Conservation (phyloP, 2,113 vertebrate species). For the Promerops cafer region DNA sequence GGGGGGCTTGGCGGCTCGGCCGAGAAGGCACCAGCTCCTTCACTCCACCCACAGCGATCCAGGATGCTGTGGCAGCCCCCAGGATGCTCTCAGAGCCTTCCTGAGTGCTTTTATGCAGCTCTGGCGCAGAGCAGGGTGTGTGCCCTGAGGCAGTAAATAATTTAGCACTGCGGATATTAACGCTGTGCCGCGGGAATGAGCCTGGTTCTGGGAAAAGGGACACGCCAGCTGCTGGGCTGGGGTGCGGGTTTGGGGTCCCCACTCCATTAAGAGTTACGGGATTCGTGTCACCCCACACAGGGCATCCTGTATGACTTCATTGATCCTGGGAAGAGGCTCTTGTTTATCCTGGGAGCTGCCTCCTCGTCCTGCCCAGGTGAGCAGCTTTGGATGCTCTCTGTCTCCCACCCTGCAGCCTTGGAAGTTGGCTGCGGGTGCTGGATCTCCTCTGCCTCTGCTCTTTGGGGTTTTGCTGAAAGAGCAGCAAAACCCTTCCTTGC, state of each 20-base stretch:
- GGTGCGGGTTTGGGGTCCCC: not conserved
- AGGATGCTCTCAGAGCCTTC: not conserved
- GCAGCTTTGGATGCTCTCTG: not conserved
- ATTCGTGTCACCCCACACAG: accelerated
- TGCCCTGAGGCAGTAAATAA: not conserved
- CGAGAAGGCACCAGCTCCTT: not conserved
- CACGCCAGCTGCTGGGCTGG: not conserved
- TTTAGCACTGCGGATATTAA: not conserved
- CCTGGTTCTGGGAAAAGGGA: not conserved
- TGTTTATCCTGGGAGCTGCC: not conserved
- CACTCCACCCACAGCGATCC: accelerated
- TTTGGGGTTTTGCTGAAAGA: not conserved
- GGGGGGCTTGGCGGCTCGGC: accelerated
- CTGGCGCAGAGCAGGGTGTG: not conserved
- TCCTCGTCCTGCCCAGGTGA: not conserved
- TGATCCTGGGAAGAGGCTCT: not conserved
- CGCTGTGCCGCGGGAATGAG: not conserved
- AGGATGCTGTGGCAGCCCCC: not conserved
- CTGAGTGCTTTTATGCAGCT: not conserved
- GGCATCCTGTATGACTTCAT: not conserved
- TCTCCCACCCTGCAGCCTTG: not conserved
- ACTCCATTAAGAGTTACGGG: accelerated
- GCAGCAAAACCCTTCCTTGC: not conserved
- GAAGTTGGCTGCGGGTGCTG: not conserved
- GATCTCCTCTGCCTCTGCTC: not conserved